A percentile compares a stretch with the other conserved stretches of the same genome.
These are phyloP conservation scores for Mus spretus DNA, from an alignment of 2,797 vertebrate species.

Conservation along the genomic window DNA sequence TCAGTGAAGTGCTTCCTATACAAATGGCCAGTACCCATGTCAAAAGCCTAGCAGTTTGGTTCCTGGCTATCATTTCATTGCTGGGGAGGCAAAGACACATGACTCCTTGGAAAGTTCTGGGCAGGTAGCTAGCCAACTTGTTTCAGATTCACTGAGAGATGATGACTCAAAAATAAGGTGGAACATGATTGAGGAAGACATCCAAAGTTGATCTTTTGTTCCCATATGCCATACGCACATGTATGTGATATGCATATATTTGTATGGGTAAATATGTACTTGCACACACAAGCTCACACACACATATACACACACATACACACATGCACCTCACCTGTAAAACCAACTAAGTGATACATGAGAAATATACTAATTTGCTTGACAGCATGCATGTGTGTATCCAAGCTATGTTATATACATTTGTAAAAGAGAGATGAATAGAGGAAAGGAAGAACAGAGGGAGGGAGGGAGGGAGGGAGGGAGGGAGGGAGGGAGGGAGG, in stretches of 20 bases:
- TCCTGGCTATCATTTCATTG: background rate
- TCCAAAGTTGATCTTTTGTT: background rate
- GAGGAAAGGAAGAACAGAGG: too few species aligned
- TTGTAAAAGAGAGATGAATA: background rate
- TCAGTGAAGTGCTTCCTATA: background rate
- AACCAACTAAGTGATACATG: background rate
- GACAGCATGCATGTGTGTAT: background rate
- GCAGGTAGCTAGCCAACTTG: background rate
- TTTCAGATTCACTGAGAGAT: background rate
- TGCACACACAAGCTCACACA: background rate
- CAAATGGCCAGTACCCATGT: background rate
- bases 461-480: background rate
- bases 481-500: too few species aligned
- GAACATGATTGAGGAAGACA: background rate
- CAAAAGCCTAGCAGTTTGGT: background rate
- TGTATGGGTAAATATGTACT: background rate
- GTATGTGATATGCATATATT: too few species aligned
- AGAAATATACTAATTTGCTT: background rate
- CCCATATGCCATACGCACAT: background rate
- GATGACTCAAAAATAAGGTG: background rate
- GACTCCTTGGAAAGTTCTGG: background rate
- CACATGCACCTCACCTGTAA: background rate
- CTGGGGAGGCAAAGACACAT: background rate
- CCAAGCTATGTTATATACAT: background rate
- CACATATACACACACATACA: background rate